Evolutionary conservation across 2,113 vertebrate species (phyloP).

Genomic region (Hydropotes inermis): DNA sequence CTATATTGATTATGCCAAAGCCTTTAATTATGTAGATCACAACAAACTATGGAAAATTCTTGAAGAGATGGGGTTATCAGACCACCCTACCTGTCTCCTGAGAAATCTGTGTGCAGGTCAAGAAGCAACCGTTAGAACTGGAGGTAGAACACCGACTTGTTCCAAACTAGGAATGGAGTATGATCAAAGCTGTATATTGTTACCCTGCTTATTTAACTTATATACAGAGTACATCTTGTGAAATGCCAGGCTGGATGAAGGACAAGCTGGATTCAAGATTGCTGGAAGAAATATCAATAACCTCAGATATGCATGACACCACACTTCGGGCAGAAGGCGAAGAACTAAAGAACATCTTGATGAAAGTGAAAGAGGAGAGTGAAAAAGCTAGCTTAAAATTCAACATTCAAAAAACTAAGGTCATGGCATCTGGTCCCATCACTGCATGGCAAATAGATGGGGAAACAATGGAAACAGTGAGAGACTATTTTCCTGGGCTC

Average conservation of each 20-base stretch:
- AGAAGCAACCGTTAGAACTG: background rate
- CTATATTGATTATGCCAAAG: background rate
- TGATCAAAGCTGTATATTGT: background rate
- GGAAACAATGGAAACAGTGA: background rate
- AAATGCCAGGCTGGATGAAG: background rate
- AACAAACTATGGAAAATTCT: background rate
- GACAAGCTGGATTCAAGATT: background rate
- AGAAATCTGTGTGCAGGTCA: background rate
- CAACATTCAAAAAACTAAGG: background rate
- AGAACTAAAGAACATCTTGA: background rate
- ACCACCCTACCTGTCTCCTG: background rate
- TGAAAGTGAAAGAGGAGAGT: background rate
- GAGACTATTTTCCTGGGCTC: background rate
- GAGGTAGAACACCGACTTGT: background rate
- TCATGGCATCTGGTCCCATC: background rate
- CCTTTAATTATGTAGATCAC: background rate
- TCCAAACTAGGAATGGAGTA: background rate
- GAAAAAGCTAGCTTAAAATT: background rate
- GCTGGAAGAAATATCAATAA: background rate
- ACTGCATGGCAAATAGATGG: background rate
- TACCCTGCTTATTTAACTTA: background rate
- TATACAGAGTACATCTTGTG: rapidly evolving
- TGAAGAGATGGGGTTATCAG: background rate
- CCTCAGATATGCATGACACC: background rate
- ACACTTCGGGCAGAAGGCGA: background rate